Conservation (phyloP, 2,113 vertebrate genomes). For the Otis tarda region DNA sequence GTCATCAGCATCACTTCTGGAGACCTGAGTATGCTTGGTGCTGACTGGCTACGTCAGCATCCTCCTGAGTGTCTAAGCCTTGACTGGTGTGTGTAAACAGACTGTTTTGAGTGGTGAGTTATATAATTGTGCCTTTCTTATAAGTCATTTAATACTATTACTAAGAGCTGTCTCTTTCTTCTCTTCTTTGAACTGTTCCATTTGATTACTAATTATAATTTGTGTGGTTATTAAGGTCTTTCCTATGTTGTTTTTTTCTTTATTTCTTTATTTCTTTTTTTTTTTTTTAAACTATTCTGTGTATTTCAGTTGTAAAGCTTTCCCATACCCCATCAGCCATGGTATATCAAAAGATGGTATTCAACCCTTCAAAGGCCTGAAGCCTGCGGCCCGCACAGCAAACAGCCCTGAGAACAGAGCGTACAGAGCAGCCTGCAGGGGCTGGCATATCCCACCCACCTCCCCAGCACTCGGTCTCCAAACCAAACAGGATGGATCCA, state of each 20-base stretch:
- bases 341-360: slow-evolving; percentile 97
- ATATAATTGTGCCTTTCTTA: slow-evolving; percentile 45
- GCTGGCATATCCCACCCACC: slow-evolving; percentile 72
- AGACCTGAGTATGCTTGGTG: not conserved
- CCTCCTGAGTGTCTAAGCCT: not conserved
- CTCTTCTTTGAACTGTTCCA: slow-evolving; percentile 38
- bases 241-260: not conserved
- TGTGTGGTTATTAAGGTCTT: slow-evolving; percentile 55
- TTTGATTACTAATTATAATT: slow-evolving; percentile 49
- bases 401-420: slow-evolving; percentile 94
- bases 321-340: slow-evolving; percentile 79
- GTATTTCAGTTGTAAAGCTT: slow-evolving; percentile 71
- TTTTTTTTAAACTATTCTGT: not conserved
- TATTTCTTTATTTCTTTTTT: not conserved
- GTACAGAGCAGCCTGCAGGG: slow-evolving; percentile 86
- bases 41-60: not conserved
- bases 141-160: slow-evolving; percentile 42
- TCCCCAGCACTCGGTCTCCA: not conserved
- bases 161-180: slow-evolving; percentile 26
- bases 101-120: slow-evolving; percentile 80
- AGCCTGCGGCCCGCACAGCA: slow-evolving; percentile 97
- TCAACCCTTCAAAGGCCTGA: slow-evolving; percentile 99
- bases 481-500: not conserved
- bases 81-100: not conserved
- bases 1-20: not conserved